phyloP scores from a whole-genome alignment of 2,888 invertebrate genomes.

The Agriotes lineatus region DNA sequence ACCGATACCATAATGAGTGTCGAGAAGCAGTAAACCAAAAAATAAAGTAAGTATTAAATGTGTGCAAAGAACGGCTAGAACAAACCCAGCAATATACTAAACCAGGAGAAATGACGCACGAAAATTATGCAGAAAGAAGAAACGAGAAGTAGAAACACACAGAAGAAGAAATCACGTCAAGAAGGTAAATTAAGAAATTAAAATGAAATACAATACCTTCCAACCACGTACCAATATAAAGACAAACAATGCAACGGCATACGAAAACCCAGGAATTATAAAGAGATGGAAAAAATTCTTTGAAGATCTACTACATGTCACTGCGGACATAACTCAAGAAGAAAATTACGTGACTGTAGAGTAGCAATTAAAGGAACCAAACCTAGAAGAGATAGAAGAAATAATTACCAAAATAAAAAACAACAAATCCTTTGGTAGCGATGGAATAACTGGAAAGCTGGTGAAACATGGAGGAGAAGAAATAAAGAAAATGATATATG shows the following conservation, averaged over 20 bases:
- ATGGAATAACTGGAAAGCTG: not conserved
- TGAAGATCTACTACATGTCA: not conserved
- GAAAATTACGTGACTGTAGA: not conserved
- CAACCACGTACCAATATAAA: not conserved
- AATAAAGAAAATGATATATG: not conserved
- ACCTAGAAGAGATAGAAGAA: not conserved
- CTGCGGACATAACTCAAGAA: not conserved
- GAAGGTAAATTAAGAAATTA: not conserved
- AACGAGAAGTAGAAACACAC: not conserved
- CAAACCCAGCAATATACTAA: not conserved
- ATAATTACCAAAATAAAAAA: not conserved
- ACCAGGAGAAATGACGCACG: not conserved
- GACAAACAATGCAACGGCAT: not conserved
- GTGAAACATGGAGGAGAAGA: not conserved
- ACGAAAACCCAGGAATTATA: not conserved
- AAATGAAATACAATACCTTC: not conserved
- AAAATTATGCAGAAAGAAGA: not conserved
- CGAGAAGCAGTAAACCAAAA: not conserved
- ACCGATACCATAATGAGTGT: not conserved
- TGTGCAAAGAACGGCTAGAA: not conserved
- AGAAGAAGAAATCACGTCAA: not conserved
- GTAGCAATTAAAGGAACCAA: conserved; percentile 8
- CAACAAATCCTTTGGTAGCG: not conserved
- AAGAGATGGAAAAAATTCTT: not conserved
- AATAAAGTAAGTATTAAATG: not conserved